Evolutionary conservation across 2,888 invertebrate genomes (phyloP).

Genomic region (Caenorhabditis macrosperma): DNA sequence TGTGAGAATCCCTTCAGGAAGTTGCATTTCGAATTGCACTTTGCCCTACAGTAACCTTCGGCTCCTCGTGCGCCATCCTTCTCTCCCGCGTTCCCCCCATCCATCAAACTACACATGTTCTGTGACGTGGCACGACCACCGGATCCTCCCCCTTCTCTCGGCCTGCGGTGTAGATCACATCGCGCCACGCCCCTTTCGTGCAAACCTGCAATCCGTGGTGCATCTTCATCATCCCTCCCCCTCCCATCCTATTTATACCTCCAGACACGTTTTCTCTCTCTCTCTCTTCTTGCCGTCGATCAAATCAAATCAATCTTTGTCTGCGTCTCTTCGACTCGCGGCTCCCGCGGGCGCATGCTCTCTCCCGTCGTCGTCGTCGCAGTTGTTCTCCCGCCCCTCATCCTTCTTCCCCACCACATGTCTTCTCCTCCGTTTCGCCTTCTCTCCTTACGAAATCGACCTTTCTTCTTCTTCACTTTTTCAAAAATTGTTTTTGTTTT

Average conservation of each 20-base stretch:
- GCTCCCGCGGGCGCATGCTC: conserved; percentile 30
- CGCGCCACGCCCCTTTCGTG: neutral
- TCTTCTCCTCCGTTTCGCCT: neutral
- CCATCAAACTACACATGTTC: neutral
- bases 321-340: conserved; percentile 29
- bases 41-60: neutral
- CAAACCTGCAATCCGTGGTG: conserved; percentile 17
- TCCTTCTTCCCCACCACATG: conserved; percentile 9
- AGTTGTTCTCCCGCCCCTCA: conserved; percentile 36
- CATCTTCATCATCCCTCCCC: neutral
- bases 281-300: neutral
- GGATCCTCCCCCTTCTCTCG: neutral
- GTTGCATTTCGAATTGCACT: too few relatives aligned
- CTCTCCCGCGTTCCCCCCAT: neutral
- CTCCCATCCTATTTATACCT: conserved; percentile 36
- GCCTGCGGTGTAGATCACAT: neutral
- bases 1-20: too few relatives aligned
- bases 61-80: neutral
- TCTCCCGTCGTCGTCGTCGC: conserved; percentile 18
- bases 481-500: conserved; percentile 11
- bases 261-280: conserved; percentile 27
- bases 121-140: neutral
- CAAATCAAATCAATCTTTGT: conserved; percentile 41
- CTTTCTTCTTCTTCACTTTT: conserved; percentile 15
- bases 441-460: conserved; percentile 32